Evolutionary conservation across 1,140 invertebrate species (phyloP), one percentile per base, ranked within the genome.

Genomic region (Drosophila simulans): DNA sequence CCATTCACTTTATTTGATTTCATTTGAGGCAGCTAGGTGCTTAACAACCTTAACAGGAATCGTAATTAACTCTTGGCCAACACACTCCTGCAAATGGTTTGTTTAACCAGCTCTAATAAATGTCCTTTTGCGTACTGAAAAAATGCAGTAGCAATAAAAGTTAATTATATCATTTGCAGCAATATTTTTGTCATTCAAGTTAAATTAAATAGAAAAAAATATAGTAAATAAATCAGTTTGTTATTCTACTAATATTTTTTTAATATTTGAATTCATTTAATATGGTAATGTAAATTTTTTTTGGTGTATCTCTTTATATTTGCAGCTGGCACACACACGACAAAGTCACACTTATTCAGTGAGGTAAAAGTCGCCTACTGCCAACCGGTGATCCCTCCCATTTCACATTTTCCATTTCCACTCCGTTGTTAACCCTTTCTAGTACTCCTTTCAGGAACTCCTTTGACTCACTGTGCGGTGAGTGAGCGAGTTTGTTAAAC

Each of bases 401-500:
- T 52, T 4, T 13, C 42, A 42, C 42, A 4, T 52, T 4, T 22
- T 31, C 13, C 20, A 22, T 52, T 2, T 22, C 31, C 13, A 34
- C 37, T 13, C 10, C n/a, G 31, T 31, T 17, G 31, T 13, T 8
- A 27, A 27, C 20, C 35, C 34, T 59, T n/a, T 25, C 25, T 37
- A 40, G 17, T 17, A 5, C 17, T 66, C 39, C 25, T 64, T 66
- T 68, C 20, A 64, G 20, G 13, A 52, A 68, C 64, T 65, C 60
- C 60, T 53, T 68, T 68, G 60, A 68, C 49, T 55, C 63, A 68
- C 42, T 70, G 66, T 69, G 66, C 22, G 66, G 66, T 17, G 35
- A 71, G 69, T 49, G 34, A 82, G 71, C 58, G 75, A 88, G 83
- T 86, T 79, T 86, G 83, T 88, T 86, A 79, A 86, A 89, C 79